Base-by-base conservation (phyloP, 2,113 vertebrate genomes). In the Menidia beryllina region DNA sequence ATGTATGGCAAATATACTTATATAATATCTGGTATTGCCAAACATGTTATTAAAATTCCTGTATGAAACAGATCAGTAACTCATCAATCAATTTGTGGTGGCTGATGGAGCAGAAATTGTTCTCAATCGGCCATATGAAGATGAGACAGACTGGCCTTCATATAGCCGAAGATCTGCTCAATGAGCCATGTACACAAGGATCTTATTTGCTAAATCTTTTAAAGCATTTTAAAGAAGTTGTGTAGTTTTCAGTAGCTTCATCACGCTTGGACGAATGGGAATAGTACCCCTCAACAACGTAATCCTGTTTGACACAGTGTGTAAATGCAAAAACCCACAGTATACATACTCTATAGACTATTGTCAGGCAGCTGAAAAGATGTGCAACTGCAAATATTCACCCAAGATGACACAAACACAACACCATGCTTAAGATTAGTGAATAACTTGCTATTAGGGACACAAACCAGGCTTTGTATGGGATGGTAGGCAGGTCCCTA, bases 51-150 rank as follows among this genome's bases (percentile, higher is more conserved):
- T n/a, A n/a, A n/a, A n/a, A n/a, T n/a, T n/a, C n/a, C n/a, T n/a
- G n/a, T n/a, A n/a, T n/a, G n/a, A 54, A 83, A 74, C 55, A 64
- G 60, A 90, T 88, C 85, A 90, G 84, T 88, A 84, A 84, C 65
- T 26, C 73, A 86, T 88, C 78, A 69, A 82, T 77, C 68, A 61
- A 82, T 85, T 73, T 84, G 81, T 83, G 79, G 81, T 77, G 84
- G 83, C 81, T 45, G 62, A 72, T 78, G 76, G 88, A 54, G 86
- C 87, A 84, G 85, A 88, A 87, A 91, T 91, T 74, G 65, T 77
- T 88, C 86, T 85, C 85, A 80, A 83, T 91, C 88, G 85, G 88
- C 90, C 89, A 90, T 86, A 83, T 63, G 64, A 60, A 80, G 79
- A 79, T 69, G 74, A 85, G 78, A 70, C 76, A 60, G 71, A 66